Evolutionary conservation across 2,888 invertebrate species (phyloP), one percentile per base, ranked within the genome.

Genomic region (Drosophila anomalipes): DNA sequence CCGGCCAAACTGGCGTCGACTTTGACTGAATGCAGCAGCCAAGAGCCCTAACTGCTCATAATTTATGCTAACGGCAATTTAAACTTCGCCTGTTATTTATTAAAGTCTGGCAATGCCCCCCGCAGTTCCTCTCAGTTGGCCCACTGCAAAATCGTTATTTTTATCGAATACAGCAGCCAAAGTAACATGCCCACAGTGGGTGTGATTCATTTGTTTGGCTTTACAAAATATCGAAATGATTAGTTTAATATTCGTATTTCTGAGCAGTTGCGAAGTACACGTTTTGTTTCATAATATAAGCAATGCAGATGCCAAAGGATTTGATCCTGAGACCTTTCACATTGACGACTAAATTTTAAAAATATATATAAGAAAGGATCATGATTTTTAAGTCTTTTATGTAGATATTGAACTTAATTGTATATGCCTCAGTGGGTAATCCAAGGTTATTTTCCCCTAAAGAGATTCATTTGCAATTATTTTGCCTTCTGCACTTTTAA

Each of bases 31-130:
- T 81, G 64, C 82, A 77, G 71, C 76, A 82, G 71, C 82, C 73
- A 85, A 89, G 76, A 69, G 70, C 84, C 76, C 85, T 82, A 79
- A 85, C 90, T 88, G 75, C 83, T 91, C 81, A 88, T 91, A 91
- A 91, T 88, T 91, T 88, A 88, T 91, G 90, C 91, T 91, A 91
- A 88, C 90, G 89, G 88, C 90, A 91, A 88, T 86, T 90, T 88
- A 88, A 91, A 88, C 91, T 88, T 91, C 33, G 77, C 69, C 83
- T 74, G 90, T 91, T 88, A 91, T 88, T 88, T 88, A 90, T 88
- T 88, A 90, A 88, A 82, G 76, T 63, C 79, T 44, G 63, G 53
- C 62, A 59, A 64, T 73, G 63, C 65, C 56, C 39, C 61, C 32
- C 26, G 35, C 68, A 47, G 14, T 26, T 56, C 49, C 44, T 28